Evolutionary conservation across 2,113 vertebrate genomes (phyloP).

Genomic region (Amblyopsis rosae): DNA sequence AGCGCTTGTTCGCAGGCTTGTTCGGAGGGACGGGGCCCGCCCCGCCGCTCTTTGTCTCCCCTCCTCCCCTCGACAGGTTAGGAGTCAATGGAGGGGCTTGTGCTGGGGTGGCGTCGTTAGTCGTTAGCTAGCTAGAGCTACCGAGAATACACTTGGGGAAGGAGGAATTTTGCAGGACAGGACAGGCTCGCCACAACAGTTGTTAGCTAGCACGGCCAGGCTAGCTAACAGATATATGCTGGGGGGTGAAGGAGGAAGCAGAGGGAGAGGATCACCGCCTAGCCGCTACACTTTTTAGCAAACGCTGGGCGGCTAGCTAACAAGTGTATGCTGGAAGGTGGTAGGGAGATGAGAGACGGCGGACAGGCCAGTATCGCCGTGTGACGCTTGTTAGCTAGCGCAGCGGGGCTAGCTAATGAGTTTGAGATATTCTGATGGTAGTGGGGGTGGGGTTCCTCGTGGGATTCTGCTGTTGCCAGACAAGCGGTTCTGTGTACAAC

Average conservation of each 20-base stretch:
- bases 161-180: no score
- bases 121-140: no score
- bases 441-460: slow-evolving; percentile 9
- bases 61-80: slow-evolving; percentile 87
- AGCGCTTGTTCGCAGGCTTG: slow-evolving; percentile 93
- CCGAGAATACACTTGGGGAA: no score
- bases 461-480: slow-evolving; percentile 45
- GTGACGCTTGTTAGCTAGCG: slow-evolving; percentile 66
- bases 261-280: slow-evolving; percentile 1
- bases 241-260: no score
- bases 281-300: no score
- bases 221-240: no score
- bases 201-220: no score
- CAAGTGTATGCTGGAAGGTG: no score
- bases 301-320: no score
- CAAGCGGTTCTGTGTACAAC: slow-evolving; percentile 41
- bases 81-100: slow-evolving; percentile 92
- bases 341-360: no score
- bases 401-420: no score
- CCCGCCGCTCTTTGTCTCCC: slow-evolving; percentile 81
- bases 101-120: slow-evolving; percentile 75
- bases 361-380: slow-evolving; percentile 63
- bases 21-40: slow-evolving; percentile 82
- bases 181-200: no score
- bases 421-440: slow-evolving; percentile 14